Conservation (phyloP, 2,797 vertebrate genomes). For the Gymnoscopelus braueri region DNA sequence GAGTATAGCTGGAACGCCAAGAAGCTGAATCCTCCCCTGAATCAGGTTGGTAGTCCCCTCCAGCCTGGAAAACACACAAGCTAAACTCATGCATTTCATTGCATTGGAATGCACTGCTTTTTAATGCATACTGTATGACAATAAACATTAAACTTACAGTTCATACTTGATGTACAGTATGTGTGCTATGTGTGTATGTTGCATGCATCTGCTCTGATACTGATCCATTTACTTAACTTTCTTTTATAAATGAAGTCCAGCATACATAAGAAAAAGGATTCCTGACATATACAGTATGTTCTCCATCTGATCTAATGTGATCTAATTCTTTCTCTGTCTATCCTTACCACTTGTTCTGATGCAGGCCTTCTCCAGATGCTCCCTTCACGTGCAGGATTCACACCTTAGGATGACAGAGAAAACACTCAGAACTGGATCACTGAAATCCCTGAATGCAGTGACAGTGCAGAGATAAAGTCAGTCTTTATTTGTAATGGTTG, state of each 20-base stretch:
- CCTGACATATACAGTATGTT: slow-evolving; percentile 8
- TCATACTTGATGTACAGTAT: too few relatives aligned
- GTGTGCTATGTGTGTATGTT: too few relatives aligned
- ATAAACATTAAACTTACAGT: too few relatives aligned
- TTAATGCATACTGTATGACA: too few relatives aligned
- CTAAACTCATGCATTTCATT: too few relatives aligned
- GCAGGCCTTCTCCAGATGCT: slow-evolving; percentile 29
- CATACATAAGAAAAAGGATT: too few relatives aligned
- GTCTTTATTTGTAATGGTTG: too few relatives aligned
- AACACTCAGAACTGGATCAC: slow-evolving; percentile 8
- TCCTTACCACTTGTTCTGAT: slow-evolving; percentile 49
- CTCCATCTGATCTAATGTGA: neutral
- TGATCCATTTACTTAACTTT: too few relatives aligned
- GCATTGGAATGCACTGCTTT: too few relatives aligned
- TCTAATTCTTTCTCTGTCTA: slow-evolving; percentile 4
- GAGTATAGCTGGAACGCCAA: slow-evolving; percentile 48
- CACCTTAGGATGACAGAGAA: slow-evolving; percentile 41
- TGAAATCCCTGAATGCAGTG: neutral
- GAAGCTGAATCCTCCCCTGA: slow-evolving; percentile 30
- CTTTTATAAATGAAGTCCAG: too few relatives aligned
- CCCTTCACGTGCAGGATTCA: slow-evolving; percentile 1
- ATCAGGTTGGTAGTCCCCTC: slow-evolving; percentile 7
- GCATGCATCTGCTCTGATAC: too few relatives aligned
- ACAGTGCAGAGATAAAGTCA: neutral
- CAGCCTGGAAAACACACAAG: slow-evolving; percentile 49